These are phyloP conservation scores for Acanthacorydalis orientalis DNA, from an alignment of 2,888 invertebrate species.

Conservation along the genomic window DNA sequence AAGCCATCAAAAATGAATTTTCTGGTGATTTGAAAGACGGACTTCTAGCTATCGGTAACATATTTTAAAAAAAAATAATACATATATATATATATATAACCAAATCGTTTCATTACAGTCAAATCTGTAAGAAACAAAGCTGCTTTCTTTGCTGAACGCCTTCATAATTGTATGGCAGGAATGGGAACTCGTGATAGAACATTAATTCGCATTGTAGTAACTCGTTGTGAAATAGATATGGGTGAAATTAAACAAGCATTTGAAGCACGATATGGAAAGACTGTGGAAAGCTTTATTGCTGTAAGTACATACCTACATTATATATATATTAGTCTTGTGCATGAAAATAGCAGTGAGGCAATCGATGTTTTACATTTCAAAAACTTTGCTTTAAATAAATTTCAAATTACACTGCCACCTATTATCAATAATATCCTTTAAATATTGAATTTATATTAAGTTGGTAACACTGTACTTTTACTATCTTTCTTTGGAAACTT, in stretches of 20 bases:
- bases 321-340: not conserved
- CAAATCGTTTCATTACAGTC: slow-evolving; percentile 29
- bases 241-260: slow-evolving; percentile 70
- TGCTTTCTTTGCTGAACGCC: slow-evolving; percentile 69
- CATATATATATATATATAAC: not conserved
- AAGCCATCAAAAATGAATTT: slow-evolving; percentile 68
- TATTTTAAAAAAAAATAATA: not conserved
- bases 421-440: too few relatives aligned
- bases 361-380: too few relatives aligned
- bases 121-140: slow-evolving; percentile 64
- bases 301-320: slow-evolving; percentile 28
- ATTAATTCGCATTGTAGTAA: slow-evolving; percentile 70
- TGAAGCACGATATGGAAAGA: slow-evolving; percentile 53
- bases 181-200: slow-evolving; percentile 76
- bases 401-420: too few relatives aligned
- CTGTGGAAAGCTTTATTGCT: slow-evolving; percentile 63
- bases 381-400: too few relatives aligned
- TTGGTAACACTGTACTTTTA: too few relatives aligned
- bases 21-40: slow-evolving; percentile 70
- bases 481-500: too few relatives aligned
- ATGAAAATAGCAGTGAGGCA: too few relatives aligned
- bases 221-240: slow-evolving; percentile 72
- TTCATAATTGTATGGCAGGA: slow-evolving; percentile 80
- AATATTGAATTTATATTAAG: too few relatives aligned
- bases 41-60: slow-evolving; percentile 51